Evolutionary conservation across 2,797 vertebrate species (phyloP), one percentile per base, ranked within the genome.

Genomic region (Epinephelus awoara): DNA sequence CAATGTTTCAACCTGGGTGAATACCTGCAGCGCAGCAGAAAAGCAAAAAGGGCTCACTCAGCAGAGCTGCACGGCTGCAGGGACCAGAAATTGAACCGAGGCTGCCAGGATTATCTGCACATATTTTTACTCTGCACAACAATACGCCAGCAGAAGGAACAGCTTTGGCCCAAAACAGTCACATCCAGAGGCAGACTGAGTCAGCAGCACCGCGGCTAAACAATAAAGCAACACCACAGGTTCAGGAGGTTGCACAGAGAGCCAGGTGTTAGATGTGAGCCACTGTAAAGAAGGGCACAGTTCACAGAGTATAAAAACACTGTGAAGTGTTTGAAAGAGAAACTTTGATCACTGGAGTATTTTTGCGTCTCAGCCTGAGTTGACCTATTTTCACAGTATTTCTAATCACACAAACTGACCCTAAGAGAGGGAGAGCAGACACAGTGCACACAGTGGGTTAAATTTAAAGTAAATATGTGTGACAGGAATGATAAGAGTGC

Each of bases 11-110:
- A 58, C 84, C 77, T 87, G 67, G 79, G 67, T 80, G 80, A 91
- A 92, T 87, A 87, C 88, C 85, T 91, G 85, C 76, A 87, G 34
- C 75, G 4, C 90, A 88, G 90, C 88, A 91, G 59, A 86, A 91
- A 87, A 14, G 51, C 57, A 91, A 81, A 85, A 42, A 86, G 13
- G 54, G 79, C 76, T 34, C 64, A 89, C 82, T 95, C 93, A 94
- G 92, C 94, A 95, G 61, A 89, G 81, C 78, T 42, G 12, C 64
- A n/a, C 52, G 73, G 84, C 87, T 85, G 83, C 84, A 58, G 88
- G 77, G 80, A 88, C 21, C 76, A 82, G 72, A 77, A 83, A 77
- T 63, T 82, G 78, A 91, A 75, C 67, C n/a, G 3, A 40, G 58
- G 79, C 83, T 72, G 77, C 66, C 78, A 80, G 80, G 79, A 92